Conservation (phyloP, 2,113 vertebrate genomes). For the Elanus axillaris region DNA sequence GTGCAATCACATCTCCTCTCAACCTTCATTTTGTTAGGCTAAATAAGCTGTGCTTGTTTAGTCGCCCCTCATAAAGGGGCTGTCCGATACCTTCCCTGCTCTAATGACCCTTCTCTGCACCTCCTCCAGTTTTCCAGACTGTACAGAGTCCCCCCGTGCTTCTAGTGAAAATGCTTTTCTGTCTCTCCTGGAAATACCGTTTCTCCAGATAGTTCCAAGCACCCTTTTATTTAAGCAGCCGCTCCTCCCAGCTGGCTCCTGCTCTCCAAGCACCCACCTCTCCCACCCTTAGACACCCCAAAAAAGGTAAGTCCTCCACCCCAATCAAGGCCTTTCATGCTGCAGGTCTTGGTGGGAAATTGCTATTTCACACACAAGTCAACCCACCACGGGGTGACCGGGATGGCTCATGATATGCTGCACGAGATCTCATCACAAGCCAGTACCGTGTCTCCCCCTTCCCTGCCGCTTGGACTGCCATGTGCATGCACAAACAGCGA, state of each 20-base stretch:
- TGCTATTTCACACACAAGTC: background rate
- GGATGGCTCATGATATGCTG: fast-evolving
- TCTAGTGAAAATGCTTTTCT: fast-evolving
- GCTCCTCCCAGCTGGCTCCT: fast-evolving
- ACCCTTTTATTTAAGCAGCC: background rate
- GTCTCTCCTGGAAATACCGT: background rate
- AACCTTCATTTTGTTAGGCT: background rate
- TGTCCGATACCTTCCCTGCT: background rate
- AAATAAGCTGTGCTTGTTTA: background rate
- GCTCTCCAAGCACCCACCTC: background rate
- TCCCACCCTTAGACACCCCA: background rate
- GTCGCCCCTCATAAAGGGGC: fast-evolving
- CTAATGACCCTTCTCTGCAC: background rate
- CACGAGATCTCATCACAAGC: fast-evolving
- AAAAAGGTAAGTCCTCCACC: background rate
- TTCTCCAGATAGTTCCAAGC: background rate
- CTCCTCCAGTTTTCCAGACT: background rate
- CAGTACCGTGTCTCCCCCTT: background rate
- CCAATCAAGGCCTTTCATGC: background rate
- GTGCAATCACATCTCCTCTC: background rate
- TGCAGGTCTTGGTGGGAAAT: background rate
- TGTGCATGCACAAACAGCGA: background rate
- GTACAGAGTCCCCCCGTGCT: background rate
- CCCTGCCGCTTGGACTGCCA: fast-evolving
- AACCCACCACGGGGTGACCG: background rate